These are phyloP conservation scores for Aromia moschata DNA, from an alignment of 2,888 invertebrate species.

Conservation along the genomic window DNA sequence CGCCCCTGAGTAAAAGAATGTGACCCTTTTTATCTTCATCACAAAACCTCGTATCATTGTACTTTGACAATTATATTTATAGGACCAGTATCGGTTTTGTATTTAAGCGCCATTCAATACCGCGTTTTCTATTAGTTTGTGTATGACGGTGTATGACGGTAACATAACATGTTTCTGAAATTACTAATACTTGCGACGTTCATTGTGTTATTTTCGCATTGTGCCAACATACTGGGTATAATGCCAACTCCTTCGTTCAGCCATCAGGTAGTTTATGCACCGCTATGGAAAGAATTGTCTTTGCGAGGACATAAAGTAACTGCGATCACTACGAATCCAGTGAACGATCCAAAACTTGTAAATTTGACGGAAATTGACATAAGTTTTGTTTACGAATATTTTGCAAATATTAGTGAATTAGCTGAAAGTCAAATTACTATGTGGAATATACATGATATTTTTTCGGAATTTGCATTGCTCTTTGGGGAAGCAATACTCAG, in stretches of 20 bases:
- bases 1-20: too few species aligned
- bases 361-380: constrained; percentile 17
- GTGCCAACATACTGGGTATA: constrained; percentile 8
- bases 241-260: constrained; percentile 10
- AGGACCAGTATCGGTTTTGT: too few species aligned
- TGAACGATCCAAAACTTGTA: background rate
- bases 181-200: background rate
- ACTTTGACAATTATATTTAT: too few species aligned
- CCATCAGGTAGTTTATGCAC: constrained; percentile 6
- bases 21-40: too few species aligned
- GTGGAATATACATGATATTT: background rate
- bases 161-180: background rate
- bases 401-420: background rate
- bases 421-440: background rate
- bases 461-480: background rate
- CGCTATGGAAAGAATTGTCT: constrained; percentile 9
- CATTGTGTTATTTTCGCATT: background rate
- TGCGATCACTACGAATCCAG: background rate
- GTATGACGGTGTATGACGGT: background rate
- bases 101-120: too few species aligned
- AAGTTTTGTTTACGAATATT: background rate
- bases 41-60: too few species aligned
- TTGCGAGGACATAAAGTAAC: constrained; percentile 15
- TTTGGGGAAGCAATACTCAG: too few species aligned
- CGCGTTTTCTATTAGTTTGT: too few species aligned